Base-by-base conservation (phyloP, 2,888 invertebrate species). In the Mamestra brassicae region DNA sequence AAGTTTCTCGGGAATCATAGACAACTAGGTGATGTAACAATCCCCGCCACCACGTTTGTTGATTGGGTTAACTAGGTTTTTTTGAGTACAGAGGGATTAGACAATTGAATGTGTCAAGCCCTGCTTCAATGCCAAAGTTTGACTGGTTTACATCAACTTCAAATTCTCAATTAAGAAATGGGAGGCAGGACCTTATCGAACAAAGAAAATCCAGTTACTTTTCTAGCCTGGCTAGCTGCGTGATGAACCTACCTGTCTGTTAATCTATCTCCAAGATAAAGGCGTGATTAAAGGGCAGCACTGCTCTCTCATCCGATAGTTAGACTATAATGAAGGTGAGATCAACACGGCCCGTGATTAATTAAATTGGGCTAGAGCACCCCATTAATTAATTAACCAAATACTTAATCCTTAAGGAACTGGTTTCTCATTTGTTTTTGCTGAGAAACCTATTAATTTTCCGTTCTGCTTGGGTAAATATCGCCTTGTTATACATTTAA, bases 361-460 rank as follows among this genome's bases (percentile, higher is more conserved):
- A 87, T 83, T 74, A 76, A 61, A 69, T 52, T 42, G n/a, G 26
- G 63, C 61, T 50, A 13, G 47, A 72, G 68, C 45, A 69, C 17
- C 67, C 17, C 60, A 71, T 78, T 75, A 69, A 87, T 79, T 79
- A 83, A 67, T 63, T 55, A 54, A 61, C 61, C n/a, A 72, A 76
- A 66, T 65, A 78, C 45, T 75, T 65, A 63, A 74, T 71, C 64
- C 42, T 68, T 10, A 36, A 70, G 63, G 50, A 66, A 61, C 50
- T 66, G 58, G 13, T 62, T 55, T 60, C 45, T 26, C 58, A 57
- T 80, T 80, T 69, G 38, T 67, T 63, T 67, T 71, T 62, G 7
- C 36, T 65, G 34, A 62, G 58, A 64, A 74, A 69, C 36, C 68
- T 65, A 71, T 72, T 75, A 67, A 68, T 84, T 71, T 63, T 55